Conservation (phyloP, 2,888 invertebrate species). For the Acleris literana region DNA sequence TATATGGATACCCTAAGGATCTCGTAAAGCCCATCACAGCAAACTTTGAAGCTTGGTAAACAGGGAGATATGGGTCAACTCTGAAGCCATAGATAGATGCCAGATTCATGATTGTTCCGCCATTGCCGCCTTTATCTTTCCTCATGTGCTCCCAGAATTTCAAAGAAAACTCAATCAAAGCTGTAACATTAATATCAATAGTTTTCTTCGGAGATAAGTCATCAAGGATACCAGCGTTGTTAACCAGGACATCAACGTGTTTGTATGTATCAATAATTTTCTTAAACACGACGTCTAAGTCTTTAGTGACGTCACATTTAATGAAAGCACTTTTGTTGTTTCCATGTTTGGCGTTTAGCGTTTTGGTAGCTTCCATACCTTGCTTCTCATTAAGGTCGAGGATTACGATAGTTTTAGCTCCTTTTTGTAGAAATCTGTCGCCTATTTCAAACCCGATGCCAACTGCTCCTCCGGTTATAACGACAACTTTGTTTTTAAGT, state of each 20-base stretch:
- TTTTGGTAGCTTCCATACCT: slow-evolving; percentile 65
- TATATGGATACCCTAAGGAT: slow-evolving; percentile 70
- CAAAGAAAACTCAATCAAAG: slow-evolving; percentile 66
- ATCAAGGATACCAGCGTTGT: slow-evolving; percentile 70
- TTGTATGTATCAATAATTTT: slow-evolving; percentile 57
- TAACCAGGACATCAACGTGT: slow-evolving; percentile 68
- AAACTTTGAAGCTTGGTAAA: slow-evolving; percentile 85
- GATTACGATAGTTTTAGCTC: slow-evolving; percentile 52
- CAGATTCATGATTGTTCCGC: slow-evolving; percentile 87
- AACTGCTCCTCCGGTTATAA: slow-evolving; percentile 79
- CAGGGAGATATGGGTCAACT: slow-evolving; percentile 75
- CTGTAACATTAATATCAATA: slow-evolving; percentile 63
- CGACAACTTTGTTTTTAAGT: slow-evolving; percentile 43
- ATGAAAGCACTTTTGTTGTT: slow-evolving; percentile 71
- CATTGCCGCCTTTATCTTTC: slow-evolving; percentile 79
- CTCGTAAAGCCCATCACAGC: slow-evolving; percentile 80
- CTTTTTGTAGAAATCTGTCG: slow-evolving; percentile 69
- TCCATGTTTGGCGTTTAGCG: slow-evolving; percentile 71
- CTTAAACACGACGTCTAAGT: slow-evolving; percentile 67
- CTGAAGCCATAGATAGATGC: slow-evolving; percentile 84
- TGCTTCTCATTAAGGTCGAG: slow-evolving; percentile 56
- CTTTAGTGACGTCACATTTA: slow-evolving; percentile 77
- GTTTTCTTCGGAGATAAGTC: slow-evolving; percentile 50
- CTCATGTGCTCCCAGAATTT: slow-evolving; percentile 84
- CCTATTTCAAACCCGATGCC: slow-evolving; percentile 79